These are phyloP conservation scores for Poicephalus gulielmi DNA, from an alignment of 2,113 vertebrate species.

Conservation along the genomic window DNA sequence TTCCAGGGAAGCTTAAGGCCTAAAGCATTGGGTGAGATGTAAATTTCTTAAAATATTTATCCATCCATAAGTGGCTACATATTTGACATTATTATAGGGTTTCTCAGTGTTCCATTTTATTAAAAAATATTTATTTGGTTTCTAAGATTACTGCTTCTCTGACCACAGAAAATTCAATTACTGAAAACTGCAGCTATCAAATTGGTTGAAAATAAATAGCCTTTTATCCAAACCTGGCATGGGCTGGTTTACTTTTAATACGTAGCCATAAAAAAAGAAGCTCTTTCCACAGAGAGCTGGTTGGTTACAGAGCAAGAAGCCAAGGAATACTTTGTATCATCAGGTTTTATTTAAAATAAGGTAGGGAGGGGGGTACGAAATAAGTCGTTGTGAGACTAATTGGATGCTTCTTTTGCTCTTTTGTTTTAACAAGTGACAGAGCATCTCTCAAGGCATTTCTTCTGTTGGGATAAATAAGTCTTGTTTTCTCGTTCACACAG, in stretches of 20 bases:
- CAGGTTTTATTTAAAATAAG: conserved; percentile 70
- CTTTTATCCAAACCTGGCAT: conserved; percentile 84
- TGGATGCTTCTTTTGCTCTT: conserved; percentile 25
- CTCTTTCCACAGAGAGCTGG: conserved; percentile 70
- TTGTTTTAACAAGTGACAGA: conserved; percentile 42
- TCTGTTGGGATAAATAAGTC: neutral
- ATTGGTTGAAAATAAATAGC: conserved; percentile 86
- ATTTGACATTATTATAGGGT: conserved; percentile 83
- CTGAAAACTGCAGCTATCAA: conserved; percentile 84
- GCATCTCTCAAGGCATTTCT: neutral
- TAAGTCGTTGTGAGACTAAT: conserved; percentile 52
- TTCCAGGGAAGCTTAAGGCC: conserved; percentile 72
- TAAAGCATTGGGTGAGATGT: conserved; percentile 79
- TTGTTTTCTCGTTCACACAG: neutral
- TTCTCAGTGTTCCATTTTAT: conserved; percentile 85
- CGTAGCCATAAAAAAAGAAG: conserved; percentile 76
- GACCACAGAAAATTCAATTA: conserved; percentile 88
- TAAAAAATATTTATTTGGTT: conserved; percentile 89
- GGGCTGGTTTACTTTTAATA: conserved; percentile 76
- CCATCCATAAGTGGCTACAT: conserved; percentile 82
- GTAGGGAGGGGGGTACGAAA: conserved; percentile 20
- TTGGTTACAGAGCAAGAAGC: conserved; percentile 54
- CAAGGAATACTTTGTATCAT: conserved; percentile 72
- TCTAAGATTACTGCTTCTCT: conserved; percentile 84
- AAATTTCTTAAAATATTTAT: conserved; percentile 87